A percentile compares a stretch with the other conserved stretches of the same genome.
Conservation (phyloP, 2,797 vertebrate genomes). For the Aphelocoma californica region DNA sequence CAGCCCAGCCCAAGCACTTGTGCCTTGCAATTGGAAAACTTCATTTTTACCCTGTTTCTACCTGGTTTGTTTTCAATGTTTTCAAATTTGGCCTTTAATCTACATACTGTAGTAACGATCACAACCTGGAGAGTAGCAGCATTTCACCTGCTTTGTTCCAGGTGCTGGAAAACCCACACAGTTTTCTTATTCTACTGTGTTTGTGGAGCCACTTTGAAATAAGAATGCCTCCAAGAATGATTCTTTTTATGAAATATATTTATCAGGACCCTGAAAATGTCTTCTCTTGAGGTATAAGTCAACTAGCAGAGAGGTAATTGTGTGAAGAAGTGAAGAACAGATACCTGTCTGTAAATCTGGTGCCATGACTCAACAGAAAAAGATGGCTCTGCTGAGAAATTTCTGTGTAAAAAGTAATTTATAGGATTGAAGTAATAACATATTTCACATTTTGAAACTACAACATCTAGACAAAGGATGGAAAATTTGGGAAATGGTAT, state of each 20-base stretch:
- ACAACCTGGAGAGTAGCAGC: neutral
- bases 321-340: neutral
- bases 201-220: neutral
- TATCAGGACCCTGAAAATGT: neutral
- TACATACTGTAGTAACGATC: neutral
- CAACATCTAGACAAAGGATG: neutral
- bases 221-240: neutral
- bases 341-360: neutral
- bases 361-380: neutral
- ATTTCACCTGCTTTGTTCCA: neutral
- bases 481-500: neutral
- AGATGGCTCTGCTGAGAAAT: neutral
- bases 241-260: neutral
- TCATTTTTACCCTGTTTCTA: neutral
- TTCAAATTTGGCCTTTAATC: neutral
- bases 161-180: neutral
- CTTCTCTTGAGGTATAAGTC: neutral
- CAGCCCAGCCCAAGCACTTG: neutral
- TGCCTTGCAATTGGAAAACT: neutral
- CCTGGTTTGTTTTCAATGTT: neutral
- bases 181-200: neutral
- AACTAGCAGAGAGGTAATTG: neutral
- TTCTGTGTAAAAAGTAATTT: neutral
- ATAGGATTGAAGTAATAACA: neutral
- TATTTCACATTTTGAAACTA: neutral